Base-by-base conservation (phyloP, 2,888 invertebrate species). In the Meteorus cinctellus region DNA sequence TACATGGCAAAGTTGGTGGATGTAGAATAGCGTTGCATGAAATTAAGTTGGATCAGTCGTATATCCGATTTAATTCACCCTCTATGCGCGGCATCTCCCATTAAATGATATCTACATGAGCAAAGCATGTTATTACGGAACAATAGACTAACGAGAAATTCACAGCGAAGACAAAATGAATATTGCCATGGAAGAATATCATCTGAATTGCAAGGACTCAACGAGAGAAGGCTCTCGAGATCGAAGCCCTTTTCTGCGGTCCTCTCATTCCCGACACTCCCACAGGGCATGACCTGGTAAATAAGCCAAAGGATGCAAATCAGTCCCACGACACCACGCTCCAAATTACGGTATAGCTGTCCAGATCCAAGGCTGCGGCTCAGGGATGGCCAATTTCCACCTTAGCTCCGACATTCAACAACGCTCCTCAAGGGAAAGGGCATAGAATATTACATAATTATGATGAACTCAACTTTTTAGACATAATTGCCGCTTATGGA, bases 261-360 rank as follows among this genome's bases (percentile, higher is more conserved):
- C 55, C 55, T 36, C 41, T 24, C 69, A 59, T 55, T 72, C 75
- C 66, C 59, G 19, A 31, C 34, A 45, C 45, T 84, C 87, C 85
- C 86, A 73, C 45, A 81, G 85, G 87, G 86, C 82, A 80, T 83
- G 84, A 85, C 86, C 87, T 84, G 75, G 84, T 84, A 87, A 88
- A 88, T 88, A 86, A 87, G 87, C 86, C 85, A 82, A 84, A 83
- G 86, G 86, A 88, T 88, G 87, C 88, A 88, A 88, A 88, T 88
- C 88, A 88, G 87, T 87, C 86, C 87, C 86, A 82, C 79, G 84
- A 82, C 84, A 83, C 85, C 76, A 77, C 80, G 81, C 82, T 82
- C 84, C 81, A 84, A 85, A 87, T 86, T 84, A 84, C 83, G 82
- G 84, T 81, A 81, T 84, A 83, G 84, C 83, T 29, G 60, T 27